phyloP scores from a whole-genome alignment of 1,140 invertebrate species.

The Apis florea region DNA sequence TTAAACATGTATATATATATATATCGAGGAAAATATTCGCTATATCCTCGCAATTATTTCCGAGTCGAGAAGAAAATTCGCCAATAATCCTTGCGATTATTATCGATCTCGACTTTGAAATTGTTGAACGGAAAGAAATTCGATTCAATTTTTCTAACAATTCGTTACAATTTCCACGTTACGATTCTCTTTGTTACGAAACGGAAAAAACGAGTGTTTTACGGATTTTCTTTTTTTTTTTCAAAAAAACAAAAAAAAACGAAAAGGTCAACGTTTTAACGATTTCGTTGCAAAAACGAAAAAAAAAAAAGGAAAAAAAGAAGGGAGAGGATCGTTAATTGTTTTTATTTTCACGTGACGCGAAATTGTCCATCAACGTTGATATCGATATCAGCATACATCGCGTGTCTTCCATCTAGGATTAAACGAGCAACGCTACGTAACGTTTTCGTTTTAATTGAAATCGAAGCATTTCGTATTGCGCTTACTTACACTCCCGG shows the following conservation, averaged over 20 bases:
- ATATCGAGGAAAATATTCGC: not conserved
- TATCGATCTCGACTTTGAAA: no score
- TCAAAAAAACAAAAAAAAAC: no score
- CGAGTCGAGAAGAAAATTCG: not conserved
- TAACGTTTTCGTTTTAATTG: conserved; percentile 7
- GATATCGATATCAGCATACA: not conserved
- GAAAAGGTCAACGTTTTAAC: no score
- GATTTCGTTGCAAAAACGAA: not conserved
- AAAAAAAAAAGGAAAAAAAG: not conserved
- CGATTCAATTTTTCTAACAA: no score
- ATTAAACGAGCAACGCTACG: not conserved
- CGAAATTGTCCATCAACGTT: not conserved
- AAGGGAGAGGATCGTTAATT: not conserved
- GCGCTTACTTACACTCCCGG: no score
- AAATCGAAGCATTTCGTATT: conserved; percentile 2
- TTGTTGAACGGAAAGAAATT: no score
- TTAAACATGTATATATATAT: conserved; percentile 8
- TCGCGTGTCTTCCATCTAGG: not conserved
- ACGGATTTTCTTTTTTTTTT: no score
- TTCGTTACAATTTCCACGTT: no score
- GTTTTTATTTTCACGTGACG: not conserved
- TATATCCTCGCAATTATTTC: no score
- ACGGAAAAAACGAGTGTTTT: no score
- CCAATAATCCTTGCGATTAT: no score
- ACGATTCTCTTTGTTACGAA: no score